A percentile compares a stretch with the other conserved stretches of the same genome.
Conservation (phyloP, 2,113 vertebrate genomes). For the Himantopus leucocephalus region DNA sequence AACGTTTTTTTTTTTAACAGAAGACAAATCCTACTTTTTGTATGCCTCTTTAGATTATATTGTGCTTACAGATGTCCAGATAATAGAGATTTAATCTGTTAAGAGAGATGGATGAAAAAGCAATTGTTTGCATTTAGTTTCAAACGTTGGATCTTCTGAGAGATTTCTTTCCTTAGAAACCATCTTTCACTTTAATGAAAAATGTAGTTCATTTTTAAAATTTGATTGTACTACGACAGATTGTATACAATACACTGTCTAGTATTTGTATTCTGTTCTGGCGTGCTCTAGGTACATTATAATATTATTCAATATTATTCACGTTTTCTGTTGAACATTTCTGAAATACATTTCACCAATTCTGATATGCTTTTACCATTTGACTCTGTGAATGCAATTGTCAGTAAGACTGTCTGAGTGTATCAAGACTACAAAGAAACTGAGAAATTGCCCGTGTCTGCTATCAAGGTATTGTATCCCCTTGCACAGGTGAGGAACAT, state of each 20-base stretch:
- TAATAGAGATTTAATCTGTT: neutral
- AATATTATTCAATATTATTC: neutral
- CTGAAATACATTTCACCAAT: slow-evolving; percentile 4
- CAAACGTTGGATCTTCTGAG: neutral
- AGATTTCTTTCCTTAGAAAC: neutral
- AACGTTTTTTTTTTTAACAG: neutral
- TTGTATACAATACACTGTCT: neutral
- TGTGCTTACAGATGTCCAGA: neutral
- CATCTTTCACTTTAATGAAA: neutral
- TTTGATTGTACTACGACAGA: neutral
- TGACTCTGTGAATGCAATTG: slow-evolving; percentile 43
- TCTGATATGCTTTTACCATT: slow-evolving; percentile 29
- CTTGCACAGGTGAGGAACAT: neutral
- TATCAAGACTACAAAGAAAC: neutral
- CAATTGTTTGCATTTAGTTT: neutral
- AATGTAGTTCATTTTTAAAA: neutral
- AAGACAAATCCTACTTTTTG: neutral
- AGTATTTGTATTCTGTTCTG: neutral
- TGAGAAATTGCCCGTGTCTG: neutral
- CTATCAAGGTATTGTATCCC: neutral
- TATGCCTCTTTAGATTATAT: neutral
- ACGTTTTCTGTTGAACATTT: neutral
- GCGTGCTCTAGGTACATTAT: neutral
- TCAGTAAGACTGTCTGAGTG: neutral
- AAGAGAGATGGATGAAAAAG: neutral